Base-by-base conservation (phyloP, 2,888 invertebrate species). In the Cybosia mesomella region DNA sequence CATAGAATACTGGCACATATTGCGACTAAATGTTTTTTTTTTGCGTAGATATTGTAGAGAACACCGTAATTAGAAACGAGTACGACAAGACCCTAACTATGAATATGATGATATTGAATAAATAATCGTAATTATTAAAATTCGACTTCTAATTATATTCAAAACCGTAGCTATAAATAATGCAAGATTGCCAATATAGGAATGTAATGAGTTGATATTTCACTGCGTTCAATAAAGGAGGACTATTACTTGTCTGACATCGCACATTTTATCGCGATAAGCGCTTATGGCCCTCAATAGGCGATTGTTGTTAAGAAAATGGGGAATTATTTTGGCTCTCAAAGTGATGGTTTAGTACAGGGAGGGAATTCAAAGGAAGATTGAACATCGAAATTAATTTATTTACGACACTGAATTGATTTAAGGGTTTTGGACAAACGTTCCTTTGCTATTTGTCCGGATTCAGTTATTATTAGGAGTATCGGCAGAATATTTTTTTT, bases 231-330 rank as follows among this genome's bases (percentile, higher is more conserved):
- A 64, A 71, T 75, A 72, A 58, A 68, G 55, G 69, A 79, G 68
- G 79, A 74, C 76, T 80, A 89, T 89, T 81, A 83, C 73, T 81
- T 70, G 75, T 76, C 77, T 87, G 90, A 88, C 83, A 61, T 69
- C 70, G 84, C 86, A 83, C 83, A 83, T 87, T 84, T 83, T 68
- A 86, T 86, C 83, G 80, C 73, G 88, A 88, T 86, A 86, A 82
- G 77, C 76, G 74, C 74, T 79, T 70, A 78, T 79, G 75, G 76
- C 79, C 77, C 81, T 79, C 79, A 73, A 81, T 82, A 79, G 76
- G 69, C 77, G 75, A 84, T 80, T 82, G 82, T 84, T 81, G 80
- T 76, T 78, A 79, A 79, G 79, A 83, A 83, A 82, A 83, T 79
- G 77, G 78, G 82, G 79, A 83, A 80, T 72, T 82, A 80, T 81